Conservation (phyloP, 2,113 vertebrate species). For the Centropus bengalensis region DNA sequence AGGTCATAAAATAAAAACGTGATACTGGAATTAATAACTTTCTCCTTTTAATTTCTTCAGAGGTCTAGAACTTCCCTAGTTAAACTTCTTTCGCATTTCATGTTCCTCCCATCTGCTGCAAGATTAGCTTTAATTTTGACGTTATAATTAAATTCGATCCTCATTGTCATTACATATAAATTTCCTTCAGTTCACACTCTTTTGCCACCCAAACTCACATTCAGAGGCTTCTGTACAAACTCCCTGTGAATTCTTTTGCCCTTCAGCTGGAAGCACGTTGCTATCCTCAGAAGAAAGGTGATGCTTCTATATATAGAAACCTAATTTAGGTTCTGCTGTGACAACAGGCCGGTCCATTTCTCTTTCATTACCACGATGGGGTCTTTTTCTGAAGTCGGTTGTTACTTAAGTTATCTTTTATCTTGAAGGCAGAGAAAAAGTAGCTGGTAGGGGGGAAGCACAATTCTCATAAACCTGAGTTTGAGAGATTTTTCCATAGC, state of each 20-base stretch:
- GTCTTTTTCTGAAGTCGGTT: not conserved
- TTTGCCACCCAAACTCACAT: not conserved
- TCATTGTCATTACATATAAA: not conserved
- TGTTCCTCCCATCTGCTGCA: not conserved
- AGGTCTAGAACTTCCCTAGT: not conserved
- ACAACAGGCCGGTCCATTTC: conserved; percentile 12
- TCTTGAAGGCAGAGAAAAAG: not conserved
- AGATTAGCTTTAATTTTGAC: not conserved
- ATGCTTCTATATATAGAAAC: conserved; percentile 43
- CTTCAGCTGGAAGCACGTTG: not conserved
- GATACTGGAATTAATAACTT: not conserved
- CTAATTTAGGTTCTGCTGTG: conserved; percentile 27
- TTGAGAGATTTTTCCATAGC: not conserved
- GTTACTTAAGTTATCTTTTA: not conserved
- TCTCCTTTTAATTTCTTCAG: conserved; percentile 5
- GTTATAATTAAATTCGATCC: not conserved
- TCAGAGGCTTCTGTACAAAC: not conserved
- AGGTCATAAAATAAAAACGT: conserved; percentile 38
- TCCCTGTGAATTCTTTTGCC: not conserved
- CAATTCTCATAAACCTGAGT: not conserved
- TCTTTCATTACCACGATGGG: not conserved
- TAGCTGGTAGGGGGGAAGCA: not conserved
- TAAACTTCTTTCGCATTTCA: conserved; percentile 1
- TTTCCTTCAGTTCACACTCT: not conserved
- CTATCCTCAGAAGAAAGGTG: conserved; percentile 47